Evolutionary conservation across 2,797 vertebrate genomes (phyloP), one percentile per base, ranked within the genome.

Genomic region (Lepus townsendii): DNA sequence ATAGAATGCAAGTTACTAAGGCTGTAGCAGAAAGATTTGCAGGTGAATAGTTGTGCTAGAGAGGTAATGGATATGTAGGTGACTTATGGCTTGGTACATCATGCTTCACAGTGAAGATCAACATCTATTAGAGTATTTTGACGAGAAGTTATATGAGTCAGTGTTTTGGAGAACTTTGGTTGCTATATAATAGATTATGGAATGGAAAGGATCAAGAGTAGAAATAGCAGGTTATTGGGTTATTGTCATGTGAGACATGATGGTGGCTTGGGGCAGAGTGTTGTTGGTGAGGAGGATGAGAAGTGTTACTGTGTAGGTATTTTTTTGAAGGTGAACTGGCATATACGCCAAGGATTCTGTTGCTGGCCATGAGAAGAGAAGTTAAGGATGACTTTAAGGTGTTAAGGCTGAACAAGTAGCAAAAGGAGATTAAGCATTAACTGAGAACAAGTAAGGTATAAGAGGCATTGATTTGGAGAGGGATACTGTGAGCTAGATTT

Each of bases 401-500:
- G 26, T 92, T 75, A 63, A 20, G 14, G 26, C 50, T 78, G 57
- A 89, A 75, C 8, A 69, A 63, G 17, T 73, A 27, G 50, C 9
- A 83, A 12, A 42, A 16, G 24, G n/a, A 76, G 66, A 92, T 71
- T 88, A 80, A 13, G 77, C 42, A 26, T 72, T 90, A 68, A 54
- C 27, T 89, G 27, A 68, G 50, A 66, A 54, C n/a, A 30, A 89
- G 63, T 90, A 9, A 68, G 69, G 50, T 38, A 0, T 42, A 63
- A 94, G 32, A 63, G 30, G 32, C 69, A n/a, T 63, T 57, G 68
- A 68, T 89, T 95, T 89, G 47, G 4, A 52, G 52, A 66, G 52
- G 24, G 75, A 52, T 16, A 83, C 38, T 24, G 87, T 3, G 27
- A 62, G 12, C n/a, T 83, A 73, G 72, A 63, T 90, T 92, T 75